phyloP scores from a whole-genome alignment of 2,113 vertebrate species.

The Cyprinus carpio region DNA sequence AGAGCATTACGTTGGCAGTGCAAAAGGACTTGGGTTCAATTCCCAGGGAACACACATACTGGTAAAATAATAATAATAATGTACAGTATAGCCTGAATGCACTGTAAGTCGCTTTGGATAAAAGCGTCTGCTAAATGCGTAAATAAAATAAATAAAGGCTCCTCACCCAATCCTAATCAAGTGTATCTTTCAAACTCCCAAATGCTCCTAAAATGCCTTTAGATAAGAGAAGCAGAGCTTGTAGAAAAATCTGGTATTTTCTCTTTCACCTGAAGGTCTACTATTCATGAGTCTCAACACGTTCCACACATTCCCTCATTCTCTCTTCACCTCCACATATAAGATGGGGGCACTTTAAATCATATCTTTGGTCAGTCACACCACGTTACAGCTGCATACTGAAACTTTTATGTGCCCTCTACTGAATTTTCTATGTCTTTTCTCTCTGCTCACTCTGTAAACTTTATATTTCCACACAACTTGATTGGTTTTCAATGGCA shows the following conservation, averaged over 20 bases:
- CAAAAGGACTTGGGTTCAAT: no score
- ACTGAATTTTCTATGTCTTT: neutral
- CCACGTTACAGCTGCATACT: neutral
- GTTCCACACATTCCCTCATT: slow-evolving; percentile 52
- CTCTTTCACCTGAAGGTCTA: slow-evolving; percentile 53
- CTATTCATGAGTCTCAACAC: slow-evolving; percentile 62
- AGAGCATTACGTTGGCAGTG: no score
- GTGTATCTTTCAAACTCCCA: neutral
- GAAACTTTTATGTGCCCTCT: slow-evolving; percentile 18
- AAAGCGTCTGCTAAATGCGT: no score
- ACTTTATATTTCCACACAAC: neutral
- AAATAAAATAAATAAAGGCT: no score
- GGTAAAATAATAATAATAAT: no score
- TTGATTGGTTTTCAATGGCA: slow-evolving; percentile 24
- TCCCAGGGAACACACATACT: no score
- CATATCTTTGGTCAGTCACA: neutral
- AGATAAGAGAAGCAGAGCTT: slow-evolving; percentile 52
- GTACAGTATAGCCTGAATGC: no score
- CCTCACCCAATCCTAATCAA: neutral
- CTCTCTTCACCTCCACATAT: neutral
- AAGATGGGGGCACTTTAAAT: neutral
- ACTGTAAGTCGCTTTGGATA: no score
- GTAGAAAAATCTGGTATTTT: slow-evolving; percentile 67
- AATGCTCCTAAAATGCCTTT: slow-evolving; percentile 56
- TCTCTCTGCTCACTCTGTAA: neutral